A percentile compares a stretch with the other conserved stretches of the same genome.
These are phyloP conservation scores for Rattus rattus DNA, from an alignment of 2,113 vertebrate species.

Conservation along the genomic window DNA sequence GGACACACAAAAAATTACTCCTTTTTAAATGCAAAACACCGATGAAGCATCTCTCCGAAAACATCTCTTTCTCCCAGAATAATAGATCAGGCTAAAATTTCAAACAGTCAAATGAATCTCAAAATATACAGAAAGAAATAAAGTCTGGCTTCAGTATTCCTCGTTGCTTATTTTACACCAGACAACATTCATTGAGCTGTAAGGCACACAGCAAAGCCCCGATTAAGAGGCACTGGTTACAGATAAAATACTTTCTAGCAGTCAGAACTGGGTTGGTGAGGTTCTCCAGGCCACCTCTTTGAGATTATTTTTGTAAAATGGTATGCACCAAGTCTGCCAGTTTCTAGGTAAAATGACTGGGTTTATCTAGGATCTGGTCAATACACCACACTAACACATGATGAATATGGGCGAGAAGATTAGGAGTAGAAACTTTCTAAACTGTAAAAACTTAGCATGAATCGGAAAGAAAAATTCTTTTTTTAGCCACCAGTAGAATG, in stretches of 20 bases:
- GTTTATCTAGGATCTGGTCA: conserved; percentile 57
- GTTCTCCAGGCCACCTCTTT: conserved; percentile 44
- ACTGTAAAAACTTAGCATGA: conserved; percentile 41
- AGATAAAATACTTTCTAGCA: background rate
- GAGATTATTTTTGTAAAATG: conserved; percentile 62
- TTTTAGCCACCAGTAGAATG: conserved; percentile 50
- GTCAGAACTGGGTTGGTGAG: background rate
- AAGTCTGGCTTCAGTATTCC: conserved; percentile 38
- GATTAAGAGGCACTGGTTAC: background rate
- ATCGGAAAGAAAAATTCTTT: conserved; percentile 46
- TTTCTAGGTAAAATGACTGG: conserved; percentile 25
- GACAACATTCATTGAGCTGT: background rate
- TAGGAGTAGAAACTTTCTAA: conserved; percentile 58
- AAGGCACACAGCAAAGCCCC: background rate
- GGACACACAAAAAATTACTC: background rate
- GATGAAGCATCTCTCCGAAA: conserved; percentile 49
- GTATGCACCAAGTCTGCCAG: conserved; percentile 11
- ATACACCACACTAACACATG: background rate
- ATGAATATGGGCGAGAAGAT: background rate
- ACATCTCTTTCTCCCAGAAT: conserved; percentile 32
- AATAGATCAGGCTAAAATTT: conserved; percentile 25
- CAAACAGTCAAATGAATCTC: conserved; percentile 44
- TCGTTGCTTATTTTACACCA: conserved; percentile 1
- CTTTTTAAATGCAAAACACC: conserved; percentile 24
- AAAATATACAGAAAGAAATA: conserved; percentile 31